phyloP scores from a whole-genome alignment of 2,113 vertebrate genomes.

The Dipodomys spectabilis region DNA sequence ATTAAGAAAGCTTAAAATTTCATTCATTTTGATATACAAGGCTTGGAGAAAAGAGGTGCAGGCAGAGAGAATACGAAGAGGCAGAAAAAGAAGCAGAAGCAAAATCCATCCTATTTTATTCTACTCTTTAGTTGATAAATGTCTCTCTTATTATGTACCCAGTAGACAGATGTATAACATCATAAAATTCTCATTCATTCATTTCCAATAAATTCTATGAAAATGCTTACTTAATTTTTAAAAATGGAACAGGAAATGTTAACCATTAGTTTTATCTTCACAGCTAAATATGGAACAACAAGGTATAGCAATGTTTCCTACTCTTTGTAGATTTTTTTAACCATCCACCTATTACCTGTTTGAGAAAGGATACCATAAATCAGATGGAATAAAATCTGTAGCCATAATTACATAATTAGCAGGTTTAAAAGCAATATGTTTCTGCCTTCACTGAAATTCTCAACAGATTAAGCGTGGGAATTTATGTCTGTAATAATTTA shows the following conservation, averaged over 20 bases:
- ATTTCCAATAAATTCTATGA: not conserved
- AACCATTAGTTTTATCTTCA: not conserved
- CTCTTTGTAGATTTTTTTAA: not conserved
- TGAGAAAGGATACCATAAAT: not conserved
- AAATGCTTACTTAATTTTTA: not conserved
- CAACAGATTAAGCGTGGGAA: not conserved
- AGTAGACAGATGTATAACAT: not conserved
- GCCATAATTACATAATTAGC: not conserved
- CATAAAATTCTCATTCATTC: not conserved
- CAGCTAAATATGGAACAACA: not conserved
- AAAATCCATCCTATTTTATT: not conserved
- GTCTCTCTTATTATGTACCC: not conserved
- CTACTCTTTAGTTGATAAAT: not conserved
- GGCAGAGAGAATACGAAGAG: not conserved
- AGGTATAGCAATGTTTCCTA: not conserved
- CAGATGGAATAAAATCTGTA: not conserved
- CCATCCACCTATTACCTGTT: not conserved
- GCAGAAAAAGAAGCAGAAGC: not conserved
- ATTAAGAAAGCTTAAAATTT: not conserved
- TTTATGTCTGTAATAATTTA: conserved; percentile 42
- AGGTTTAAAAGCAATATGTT: not conserved
- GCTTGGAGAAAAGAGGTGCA: not conserved
- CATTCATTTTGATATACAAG: not conserved
- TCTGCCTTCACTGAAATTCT: not conserved
- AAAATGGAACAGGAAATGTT: not conserved